phyloP scores from a whole-genome alignment of 2,113 vertebrate genomes.

The Leptobrachium leishanense region DNA sequence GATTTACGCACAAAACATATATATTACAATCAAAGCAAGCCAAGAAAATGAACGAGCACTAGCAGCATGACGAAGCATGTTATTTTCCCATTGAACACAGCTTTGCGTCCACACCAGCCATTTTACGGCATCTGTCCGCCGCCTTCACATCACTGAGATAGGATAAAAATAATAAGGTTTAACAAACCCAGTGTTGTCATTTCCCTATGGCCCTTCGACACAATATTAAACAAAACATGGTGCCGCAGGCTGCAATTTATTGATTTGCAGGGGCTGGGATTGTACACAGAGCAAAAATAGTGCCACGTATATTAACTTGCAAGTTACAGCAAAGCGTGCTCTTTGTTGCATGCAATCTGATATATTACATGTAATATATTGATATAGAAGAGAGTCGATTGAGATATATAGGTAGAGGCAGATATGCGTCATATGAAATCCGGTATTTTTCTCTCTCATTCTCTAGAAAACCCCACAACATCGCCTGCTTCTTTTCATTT shows the following conservation, averaged over 20 bases:
- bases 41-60: too few species aligned
- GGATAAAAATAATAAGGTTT: conserved; percentile 39
- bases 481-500: too few species aligned
- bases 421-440: too few species aligned
- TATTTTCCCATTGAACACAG: not conserved
- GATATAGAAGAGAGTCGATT: conserved; percentile 8
- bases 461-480: too few species aligned
- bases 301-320: conserved; percentile 37
- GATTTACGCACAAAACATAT: too few species aligned
- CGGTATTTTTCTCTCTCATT: too few species aligned
- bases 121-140: not conserved
- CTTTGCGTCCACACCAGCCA: not conserved
- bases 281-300: conserved; percentile 29
- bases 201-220: conserved; percentile 32
- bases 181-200: conserved; percentile 41
- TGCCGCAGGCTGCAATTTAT: conserved; percentile 39
- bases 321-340: conserved; percentile 1
- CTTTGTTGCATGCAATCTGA: conserved; percentile 21
- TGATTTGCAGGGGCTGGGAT: conserved; percentile 38
- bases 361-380: conserved; percentile 20
- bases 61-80: too few species aligned
- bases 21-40: too few species aligned
- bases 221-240: conserved; percentile 38
- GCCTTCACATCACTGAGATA: conserved; percentile 18
- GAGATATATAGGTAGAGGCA: conserved; percentile 5